phyloP scores from a whole-genome alignment of 2,888 invertebrate genomes.

The Lumbricus terrestris region DNA sequence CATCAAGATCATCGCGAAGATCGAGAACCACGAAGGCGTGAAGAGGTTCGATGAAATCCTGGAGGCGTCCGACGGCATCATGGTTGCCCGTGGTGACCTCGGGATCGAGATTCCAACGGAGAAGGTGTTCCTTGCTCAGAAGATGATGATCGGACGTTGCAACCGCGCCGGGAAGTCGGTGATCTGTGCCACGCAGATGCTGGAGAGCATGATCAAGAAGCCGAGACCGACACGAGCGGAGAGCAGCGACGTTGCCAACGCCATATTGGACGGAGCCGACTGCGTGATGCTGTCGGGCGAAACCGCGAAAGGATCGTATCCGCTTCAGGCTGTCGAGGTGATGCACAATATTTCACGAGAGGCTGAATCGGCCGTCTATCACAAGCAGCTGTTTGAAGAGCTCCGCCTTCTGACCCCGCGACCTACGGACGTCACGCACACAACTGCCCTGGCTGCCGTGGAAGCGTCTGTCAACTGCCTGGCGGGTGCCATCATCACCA shows the following conservation, averaged over 20 bases:
- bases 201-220: constrained; percentile 98
- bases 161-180: constrained; percentile 92
- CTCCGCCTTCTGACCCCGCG: constrained; percentile 63
- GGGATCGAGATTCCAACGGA: constrained; percentile 98
- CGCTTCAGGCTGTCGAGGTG: constrained; percentile 70
- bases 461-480: constrained; percentile 86
- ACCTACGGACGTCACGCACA: constrained; percentile 80
- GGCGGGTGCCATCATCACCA: constrained; percentile 84
- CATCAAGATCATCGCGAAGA: constrained; percentile 95
- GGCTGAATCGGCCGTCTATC: constrained; percentile 94
- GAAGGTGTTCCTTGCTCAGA: constrained; percentile 84
- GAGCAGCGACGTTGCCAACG: constrained; percentile 95
- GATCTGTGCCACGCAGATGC: constrained; percentile 95
- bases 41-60: constrained; percentile 83
- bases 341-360: constrained; percentile 80
- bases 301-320: constrained; percentile 95
- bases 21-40: constrained; percentile 93
- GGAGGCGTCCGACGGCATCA: constrained; percentile 90
- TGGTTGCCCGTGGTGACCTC: constrained; percentile 96
- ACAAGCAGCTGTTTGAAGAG: constrained; percentile 83
- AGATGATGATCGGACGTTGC: constrained; percentile 95
- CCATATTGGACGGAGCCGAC: constrained; percentile 93
- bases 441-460: constrained; percentile 89
- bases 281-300: constrained; percentile 99
- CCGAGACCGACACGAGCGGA: constrained; percentile 95